Evolutionary conservation across 1,140 invertebrate genomes (phyloP), one percentile per base, ranked within the genome.

Genomic region (Coelopa frigida): DNA sequence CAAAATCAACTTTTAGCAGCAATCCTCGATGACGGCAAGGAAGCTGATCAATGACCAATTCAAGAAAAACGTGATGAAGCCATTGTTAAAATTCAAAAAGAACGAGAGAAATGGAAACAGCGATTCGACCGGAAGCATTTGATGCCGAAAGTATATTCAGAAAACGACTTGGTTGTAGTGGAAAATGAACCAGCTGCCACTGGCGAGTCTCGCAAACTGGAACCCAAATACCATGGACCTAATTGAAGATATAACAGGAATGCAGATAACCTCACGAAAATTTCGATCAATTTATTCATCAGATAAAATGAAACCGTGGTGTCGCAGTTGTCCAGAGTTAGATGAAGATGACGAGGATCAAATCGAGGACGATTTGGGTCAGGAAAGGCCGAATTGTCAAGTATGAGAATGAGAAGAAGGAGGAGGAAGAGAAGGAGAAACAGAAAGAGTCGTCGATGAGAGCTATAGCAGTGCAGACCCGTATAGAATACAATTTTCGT

Each of bases 1-100:
- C 17, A 31, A 23, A 42, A 48, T 24, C 26, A 45, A 15, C 18
- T 49, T 14, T 45, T 46, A 8, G 51, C 15, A 20, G 35, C 48
- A 4, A 36, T 45, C 17, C 36, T 41, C 20, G 26, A 46, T 17
- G 43, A 45, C 33, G 33, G 20, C 11, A 5, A 5, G 5, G 20
- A 35, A 5, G 33, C 15, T 8, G 5, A 39, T 22, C n/a, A n/a
- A n/a, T n/a, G n/a, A n/a, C n/a, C n/a, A n/a, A n/a, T n/a, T n/a
- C n/a, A n/a, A n/a, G n/a, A n/a, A n/a, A n/a, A n/a, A n/a, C n/a
- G n/a, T n/a, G 23, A 6, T n/a, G 23, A 24, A 21, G 32, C 33
- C 15, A 6, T 21, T 2, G 29, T 33, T 14, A 44, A 33, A 15
- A 27, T 44, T 23, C 15, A 17, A 21, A 38, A 48, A 10, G 17